Evolutionary conservation across 2,113 vertebrate genomes (phyloP).

Genomic region (Gadus macrocephalus): DNA sequence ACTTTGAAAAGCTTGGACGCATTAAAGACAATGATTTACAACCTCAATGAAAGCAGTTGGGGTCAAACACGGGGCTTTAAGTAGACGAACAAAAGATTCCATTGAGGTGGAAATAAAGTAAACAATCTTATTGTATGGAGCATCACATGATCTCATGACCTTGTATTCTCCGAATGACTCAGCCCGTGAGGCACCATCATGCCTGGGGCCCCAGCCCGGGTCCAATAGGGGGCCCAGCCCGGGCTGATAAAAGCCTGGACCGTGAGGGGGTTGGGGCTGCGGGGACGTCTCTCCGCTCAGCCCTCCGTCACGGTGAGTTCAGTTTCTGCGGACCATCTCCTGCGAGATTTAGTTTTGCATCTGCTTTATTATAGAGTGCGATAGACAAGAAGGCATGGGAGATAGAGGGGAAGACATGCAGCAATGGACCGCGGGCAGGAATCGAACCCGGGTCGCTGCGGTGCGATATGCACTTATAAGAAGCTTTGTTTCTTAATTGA

Average conservation of each 20-base stretch:
- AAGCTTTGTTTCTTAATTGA: neutral
- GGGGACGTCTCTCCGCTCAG: conserved; percentile 4
- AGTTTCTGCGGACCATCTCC: conserved; percentile 14
- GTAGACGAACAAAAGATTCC: conserved; percentile 21
- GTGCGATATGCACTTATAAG: no score
- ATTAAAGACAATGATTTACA: no score
- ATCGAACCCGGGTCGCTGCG: no score
- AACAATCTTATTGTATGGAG: conserved; percentile 28
- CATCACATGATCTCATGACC: conserved; percentile 48
- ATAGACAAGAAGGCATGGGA: neutral
- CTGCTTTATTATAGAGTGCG: neutral
- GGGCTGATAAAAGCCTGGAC: conserved; percentile 12
- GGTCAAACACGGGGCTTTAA: neutral
- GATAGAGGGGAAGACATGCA: no score
- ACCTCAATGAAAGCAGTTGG: no score
- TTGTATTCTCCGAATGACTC: conserved; percentile 43
- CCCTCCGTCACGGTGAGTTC: conserved; percentile 51
- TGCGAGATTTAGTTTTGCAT: neutral
- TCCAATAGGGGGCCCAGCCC: no score
- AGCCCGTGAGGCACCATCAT: conserved; percentile 58
- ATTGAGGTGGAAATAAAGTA: conserved; percentile 53
- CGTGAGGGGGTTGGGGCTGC: neutral
- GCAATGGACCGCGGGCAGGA: no score
- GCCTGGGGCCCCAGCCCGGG: conserved; percentile 11
- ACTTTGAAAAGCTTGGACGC: no score